Evolutionary conservation across 2,888 invertebrate genomes (phyloP).

Genomic region (Terebella lapidaria): DNA sequence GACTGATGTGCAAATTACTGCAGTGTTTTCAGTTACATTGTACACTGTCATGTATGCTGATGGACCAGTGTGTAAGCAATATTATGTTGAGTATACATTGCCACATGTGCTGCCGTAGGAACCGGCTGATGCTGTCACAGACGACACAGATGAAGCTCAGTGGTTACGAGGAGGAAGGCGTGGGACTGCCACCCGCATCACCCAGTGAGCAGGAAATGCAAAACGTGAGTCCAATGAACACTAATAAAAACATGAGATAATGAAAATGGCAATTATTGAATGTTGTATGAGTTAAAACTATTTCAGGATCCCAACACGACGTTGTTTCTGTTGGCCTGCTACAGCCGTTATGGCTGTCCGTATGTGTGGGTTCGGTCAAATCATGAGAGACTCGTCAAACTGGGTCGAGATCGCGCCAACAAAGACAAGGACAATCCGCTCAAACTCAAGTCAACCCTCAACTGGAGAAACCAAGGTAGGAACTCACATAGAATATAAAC

Average conservation of each 20-base stretch:
- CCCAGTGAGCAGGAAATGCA: slow-evolving; percentile 39
- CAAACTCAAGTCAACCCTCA: not conserved
- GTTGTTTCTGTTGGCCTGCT: slow-evolving; percentile 39
- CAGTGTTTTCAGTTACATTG: no score
- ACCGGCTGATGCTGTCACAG: slow-evolving; percentile 34
- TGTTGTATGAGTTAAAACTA: not conserved
- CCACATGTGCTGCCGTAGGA: no score
- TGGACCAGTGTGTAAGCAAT: no score
- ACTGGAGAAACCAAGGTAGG: not conserved
- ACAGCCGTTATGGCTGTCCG: slow-evolving; percentile 40
- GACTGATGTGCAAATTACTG: no score
- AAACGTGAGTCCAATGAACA: not conserved
- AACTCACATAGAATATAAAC: no score
- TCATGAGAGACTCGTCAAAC: slow-evolving; percentile 35
- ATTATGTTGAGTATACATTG: no score
- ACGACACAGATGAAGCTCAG: slow-evolving; percentile 36
- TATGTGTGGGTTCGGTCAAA: slow-evolving; percentile 46
- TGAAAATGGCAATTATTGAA: not conserved
- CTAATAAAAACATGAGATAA: not conserved
- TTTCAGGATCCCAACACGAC: slow-evolving; percentile 29
- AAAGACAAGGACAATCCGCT: not conserved
- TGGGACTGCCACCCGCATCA: slow-evolving; percentile 41
- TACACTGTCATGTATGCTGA: no score
- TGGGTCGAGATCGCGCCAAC: slow-evolving; percentile 16
- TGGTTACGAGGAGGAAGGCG: slow-evolving; percentile 31